Conservation (phyloP, 2,888 invertebrate species). For the Zhengitettix transpicula region DNA sequence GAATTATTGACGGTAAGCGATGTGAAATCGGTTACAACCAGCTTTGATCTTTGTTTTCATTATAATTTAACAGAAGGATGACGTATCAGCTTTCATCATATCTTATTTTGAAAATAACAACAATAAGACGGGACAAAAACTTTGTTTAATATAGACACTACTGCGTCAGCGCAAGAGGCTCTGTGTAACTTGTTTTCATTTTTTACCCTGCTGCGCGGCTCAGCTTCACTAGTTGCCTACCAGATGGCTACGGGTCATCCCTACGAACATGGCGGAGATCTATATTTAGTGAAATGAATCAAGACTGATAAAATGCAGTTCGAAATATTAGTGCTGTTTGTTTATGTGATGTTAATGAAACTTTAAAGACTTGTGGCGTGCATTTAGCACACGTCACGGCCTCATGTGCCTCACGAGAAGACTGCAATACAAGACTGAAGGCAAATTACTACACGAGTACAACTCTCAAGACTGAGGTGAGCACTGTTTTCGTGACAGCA, state of each 20-base stretch:
- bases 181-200: no score
- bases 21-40: no score
- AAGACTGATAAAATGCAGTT: conserved; percentile 8
- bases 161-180: no score
- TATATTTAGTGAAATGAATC: neutral
- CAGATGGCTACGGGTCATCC: neutral
- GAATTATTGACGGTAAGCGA: no score
- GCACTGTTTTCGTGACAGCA: conserved; percentile 4
- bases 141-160: no score
- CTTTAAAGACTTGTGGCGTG: conserved; percentile 9
- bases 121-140: no score
- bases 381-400: conserved; percentile 9
- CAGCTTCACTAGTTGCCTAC: no score
- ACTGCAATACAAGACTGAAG: conserved; percentile 18
- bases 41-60: no score
- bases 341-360: conserved; percentile 5
- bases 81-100: no score
- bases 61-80: no score
- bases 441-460: conserved; percentile 10
- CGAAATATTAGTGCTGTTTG: conserved; percentile 5
- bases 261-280: neutral
- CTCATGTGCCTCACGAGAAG: conserved; percentile 15
- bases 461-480: conserved; percentile 15
- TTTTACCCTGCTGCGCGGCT: no score
- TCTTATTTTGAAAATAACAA: no score